These are phyloP conservation scores for Orchesellides sinensis DNA, from an alignment of 2,888 invertebrate genomes.

Conservation along the genomic window DNA sequence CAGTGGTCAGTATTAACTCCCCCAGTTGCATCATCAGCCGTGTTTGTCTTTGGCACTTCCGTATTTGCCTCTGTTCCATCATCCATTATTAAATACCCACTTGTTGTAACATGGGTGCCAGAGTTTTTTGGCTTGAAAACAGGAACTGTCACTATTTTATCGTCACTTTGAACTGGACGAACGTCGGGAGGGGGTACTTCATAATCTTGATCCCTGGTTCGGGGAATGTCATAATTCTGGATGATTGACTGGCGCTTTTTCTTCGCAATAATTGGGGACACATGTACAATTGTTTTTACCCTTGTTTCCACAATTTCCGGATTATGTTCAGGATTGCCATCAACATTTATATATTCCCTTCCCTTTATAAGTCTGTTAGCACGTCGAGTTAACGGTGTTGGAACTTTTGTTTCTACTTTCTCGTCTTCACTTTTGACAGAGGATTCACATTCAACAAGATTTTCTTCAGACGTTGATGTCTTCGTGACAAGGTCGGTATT, in stretches of 20 bases:
- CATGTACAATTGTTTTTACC: neutral
- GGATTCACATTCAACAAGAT: neutral
- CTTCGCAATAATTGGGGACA: neutral
- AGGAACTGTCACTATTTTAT: neutral
- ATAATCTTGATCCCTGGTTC: slow-evolving; percentile 60
- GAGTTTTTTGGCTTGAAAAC: slow-evolving; percentile 34
- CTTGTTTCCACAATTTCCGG: slow-evolving; percentile 19
- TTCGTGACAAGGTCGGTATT: no score
- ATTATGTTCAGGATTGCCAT: slow-evolving; percentile 33
- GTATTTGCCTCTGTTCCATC: neutral
- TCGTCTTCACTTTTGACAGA: slow-evolving; percentile 20
- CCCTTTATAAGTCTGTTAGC: neutral
- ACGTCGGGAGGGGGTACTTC: slow-evolving; percentile 63
- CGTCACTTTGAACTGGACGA: slow-evolving; percentile 59
- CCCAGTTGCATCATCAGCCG: no score
- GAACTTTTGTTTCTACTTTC: neutral
- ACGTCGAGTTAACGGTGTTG: slow-evolving; percentile 13
- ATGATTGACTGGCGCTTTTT: slow-evolving; percentile 28
- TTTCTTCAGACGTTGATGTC: neutral
- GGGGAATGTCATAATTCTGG: slow-evolving; percentile 63
- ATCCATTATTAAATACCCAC: slow-evolving; percentile 65
- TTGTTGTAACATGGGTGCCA: slow-evolving; percentile 31
- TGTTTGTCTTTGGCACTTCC: no score
- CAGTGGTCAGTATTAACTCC: no score
- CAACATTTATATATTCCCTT: slow-evolving; percentile 19